Evolutionary conservation across 2,113 vertebrate genomes (phyloP).

Genomic region (Colinus virginianus): DNA sequence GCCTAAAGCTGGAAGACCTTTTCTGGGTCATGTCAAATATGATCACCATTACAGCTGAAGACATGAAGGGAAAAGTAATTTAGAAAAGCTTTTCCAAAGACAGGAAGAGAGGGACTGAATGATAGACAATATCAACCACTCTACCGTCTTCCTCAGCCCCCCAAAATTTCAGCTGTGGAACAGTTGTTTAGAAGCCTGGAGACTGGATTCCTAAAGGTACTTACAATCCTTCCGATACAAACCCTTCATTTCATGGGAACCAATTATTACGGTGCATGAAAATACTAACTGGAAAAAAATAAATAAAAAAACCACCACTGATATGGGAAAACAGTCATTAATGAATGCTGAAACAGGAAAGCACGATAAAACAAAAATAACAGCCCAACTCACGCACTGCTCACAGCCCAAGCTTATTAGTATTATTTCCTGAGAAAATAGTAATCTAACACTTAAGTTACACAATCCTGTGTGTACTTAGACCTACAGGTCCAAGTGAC

Average conservation of each 20-base stretch:
- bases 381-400: neutral
- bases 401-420: constrained; percentile 29
- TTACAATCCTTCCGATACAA: constrained; percentile 5
- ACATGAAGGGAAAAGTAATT: neutral
- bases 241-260: neutral
- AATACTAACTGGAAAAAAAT: neutral
- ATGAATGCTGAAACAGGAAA: neutral
- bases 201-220: neutral
- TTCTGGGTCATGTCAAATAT: neutral
- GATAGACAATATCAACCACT: neutral
- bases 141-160: neutral
- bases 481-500: constrained; percentile 64
- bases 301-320: neutral
- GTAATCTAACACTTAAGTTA: constrained; percentile 72
- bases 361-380: constrained; percentile 36
- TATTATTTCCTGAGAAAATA: constrained; percentile 63
- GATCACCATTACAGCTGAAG: neutral
- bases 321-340: constrained; percentile 5
- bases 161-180: neutral
- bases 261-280: neutral
- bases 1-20: neutral
- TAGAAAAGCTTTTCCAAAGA: neutral
- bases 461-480: constrained; percentile 65
- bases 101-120: neutral
- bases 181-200: neutral